Evolutionary conservation across 2,888 invertebrate genomes (phyloP).

Genomic region (Machimus atricapillus): DNA sequence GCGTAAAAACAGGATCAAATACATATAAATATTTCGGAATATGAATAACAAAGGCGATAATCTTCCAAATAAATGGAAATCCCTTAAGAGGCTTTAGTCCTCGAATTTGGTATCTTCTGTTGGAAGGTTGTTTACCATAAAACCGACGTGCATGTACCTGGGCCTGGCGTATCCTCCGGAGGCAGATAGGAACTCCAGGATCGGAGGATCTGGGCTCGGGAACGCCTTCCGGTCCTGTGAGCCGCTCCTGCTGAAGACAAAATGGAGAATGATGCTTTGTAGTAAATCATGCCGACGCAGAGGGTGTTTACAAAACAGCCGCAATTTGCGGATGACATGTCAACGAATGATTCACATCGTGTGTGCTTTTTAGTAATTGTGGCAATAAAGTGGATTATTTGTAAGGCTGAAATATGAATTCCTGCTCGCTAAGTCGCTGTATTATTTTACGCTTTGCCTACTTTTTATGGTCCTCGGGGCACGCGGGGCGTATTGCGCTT

Average conservation of each 20-base stretch:
- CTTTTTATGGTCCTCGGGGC: not conserved
- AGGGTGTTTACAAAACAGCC: slow-evolving; percentile 36
- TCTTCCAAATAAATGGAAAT: slow-evolving; percentile 37
- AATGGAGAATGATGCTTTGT: slow-evolving; percentile 17
- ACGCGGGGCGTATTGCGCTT: not conserved
- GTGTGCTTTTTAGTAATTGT: slow-evolving; percentile 39
- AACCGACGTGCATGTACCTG: slow-evolving; percentile 19
- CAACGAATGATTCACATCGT: slow-evolving; percentile 38
- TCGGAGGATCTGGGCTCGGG: not conserved
- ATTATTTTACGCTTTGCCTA: slow-evolving; percentile 17
- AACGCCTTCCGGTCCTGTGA: slow-evolving; percentile 7
- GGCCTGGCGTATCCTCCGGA: not conserved
- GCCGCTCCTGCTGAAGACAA: slow-evolving; percentile 12
- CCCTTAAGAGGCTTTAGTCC: slow-evolving; percentile 36
- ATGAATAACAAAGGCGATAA: slow-evolving; percentile 40
- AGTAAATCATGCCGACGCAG: slow-evolving; percentile 18
- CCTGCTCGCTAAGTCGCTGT: slow-evolving; percentile 8
- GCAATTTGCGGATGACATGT: slow-evolving; percentile 34
- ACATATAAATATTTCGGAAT: slow-evolving; percentile 14
- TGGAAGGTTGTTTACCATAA: slow-evolving; percentile 29
- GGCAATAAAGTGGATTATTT: slow-evolving; percentile 37
- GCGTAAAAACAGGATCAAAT: slow-evolving; percentile 13
- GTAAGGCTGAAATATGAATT: slow-evolving; percentile 34
- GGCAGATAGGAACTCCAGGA: not conserved
- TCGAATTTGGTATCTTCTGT: slow-evolving; percentile 10